Base-by-base conservation (phyloP, 2,888 invertebrate genomes). In the Blera fallax region DNA sequence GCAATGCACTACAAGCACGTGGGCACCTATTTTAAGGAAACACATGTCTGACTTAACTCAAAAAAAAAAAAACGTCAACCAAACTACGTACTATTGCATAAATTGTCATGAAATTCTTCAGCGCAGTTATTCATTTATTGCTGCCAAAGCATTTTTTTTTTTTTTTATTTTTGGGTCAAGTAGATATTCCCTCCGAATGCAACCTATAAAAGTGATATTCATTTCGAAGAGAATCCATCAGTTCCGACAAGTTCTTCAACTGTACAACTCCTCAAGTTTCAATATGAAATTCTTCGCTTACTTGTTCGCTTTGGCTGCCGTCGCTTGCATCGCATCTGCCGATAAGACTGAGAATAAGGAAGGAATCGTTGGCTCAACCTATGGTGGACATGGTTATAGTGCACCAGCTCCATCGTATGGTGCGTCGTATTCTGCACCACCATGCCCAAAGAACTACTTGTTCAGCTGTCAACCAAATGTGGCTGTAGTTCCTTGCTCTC, bases 401-500 rank as follows among this genome's bases (percentile, higher is more conserved):
- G n/a, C n/a, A n/a, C 72, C 52, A 93, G 48, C 52, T 37, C 67
- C 58, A 4, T 43, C 64, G 21, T 81, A 77, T 24, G 58, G 69
- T 11, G 34, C 79, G 67, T 72, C 84, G 11, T 83, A 87, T 21
- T 40, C 82, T 45, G 29, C 85, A 11, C 79, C 87, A 56, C 73
- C 83, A 5, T 90, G 90, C 88, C 89, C 90, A 48, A 90, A 89
- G 84, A 91, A 90, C 87, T 90, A 90, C 62, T 64, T 91, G 72
- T 90, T 90, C 88, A 90, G 90, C 87, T 90, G 90, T 82, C 89
- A 90, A 81, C 91, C 90, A 73, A 88, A 88, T 87, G 74, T 91
- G 74, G 88, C 89, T 34, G 89, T 90, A 70, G 90, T 90, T 14
- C 90, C 90, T 40, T 90, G 90, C 89, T 34, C 76, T 37, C 14